Percentiles rank a stretch among this genome's conserved stretches.
These are phyloP conservation scores for Gila robusta DNA, from an alignment of 2,797 vertebrate species.

Conservation along the genomic window DNA sequence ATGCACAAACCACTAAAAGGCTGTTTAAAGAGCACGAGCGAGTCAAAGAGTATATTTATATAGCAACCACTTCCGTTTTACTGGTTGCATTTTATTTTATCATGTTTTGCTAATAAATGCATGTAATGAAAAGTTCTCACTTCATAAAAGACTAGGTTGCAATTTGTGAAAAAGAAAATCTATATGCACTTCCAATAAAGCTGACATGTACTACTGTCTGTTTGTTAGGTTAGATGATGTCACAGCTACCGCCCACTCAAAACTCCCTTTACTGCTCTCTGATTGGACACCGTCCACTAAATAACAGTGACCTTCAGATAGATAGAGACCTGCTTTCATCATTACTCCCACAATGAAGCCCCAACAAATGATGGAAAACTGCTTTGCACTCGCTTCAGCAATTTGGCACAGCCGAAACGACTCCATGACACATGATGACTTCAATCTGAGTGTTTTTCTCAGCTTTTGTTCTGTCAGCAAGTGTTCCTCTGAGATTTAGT, in stretches of 20 bases:
- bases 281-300: conserved; percentile 9
- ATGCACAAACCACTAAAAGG: neutral
- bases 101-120: neutral
- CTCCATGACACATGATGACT: conserved; percentile 25
- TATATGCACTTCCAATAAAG: conserved; percentile 68
- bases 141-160: neutral
- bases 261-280: conserved; percentile 11
- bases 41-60: neutral
- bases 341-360: conserved; percentile 33
- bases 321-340: conserved; percentile 44
- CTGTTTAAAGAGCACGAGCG: neutral
- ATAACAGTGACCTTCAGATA: conserved; percentile 7
- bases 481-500: conserved; percentile 11
- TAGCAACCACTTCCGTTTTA: neutral
- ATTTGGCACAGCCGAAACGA: neutral
- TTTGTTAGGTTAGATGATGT: conserved; percentile 45
- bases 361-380: conserved; percentile 20
- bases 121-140: neutral
- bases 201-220: conserved; percentile 83
- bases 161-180: neutral
- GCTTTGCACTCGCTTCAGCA: conserved; percentile 1
- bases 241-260: conserved; percentile 11
- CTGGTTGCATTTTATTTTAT: neutral
- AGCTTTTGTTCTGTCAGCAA: conserved; percentile 19
- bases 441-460: neutral